Base-by-base conservation (phyloP, 2,888 invertebrate species). In the Cylloceria caligata region DNA sequence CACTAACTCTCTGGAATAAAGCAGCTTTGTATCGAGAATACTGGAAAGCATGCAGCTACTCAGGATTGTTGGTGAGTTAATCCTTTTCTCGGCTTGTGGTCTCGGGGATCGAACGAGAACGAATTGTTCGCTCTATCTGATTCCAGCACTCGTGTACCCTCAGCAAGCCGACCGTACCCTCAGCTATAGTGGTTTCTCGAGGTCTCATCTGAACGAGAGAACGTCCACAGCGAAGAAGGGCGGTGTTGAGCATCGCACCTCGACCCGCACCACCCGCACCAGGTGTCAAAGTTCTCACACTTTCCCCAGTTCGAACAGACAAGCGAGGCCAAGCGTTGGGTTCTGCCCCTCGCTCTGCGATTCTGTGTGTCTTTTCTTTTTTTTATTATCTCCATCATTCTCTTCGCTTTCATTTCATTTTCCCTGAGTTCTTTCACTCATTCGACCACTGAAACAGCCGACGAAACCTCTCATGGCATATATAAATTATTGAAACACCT, bases 211-310 rank as follows among this genome's bases (percentile, higher is more conserved):
- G 30, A 55, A 62, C 49, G 62, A 21, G 52, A 21, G 49, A 79
- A 39, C 69, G 69, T 69, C 21, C 73, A 52, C 24, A 30, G 39
- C 34, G 74, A 67, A 27, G 69, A 64, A 36, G 42, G 68, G 68
- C 64, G 45, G 57, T 65, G 71, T 74, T 24, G 69, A 69, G 64
- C 69, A 80, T 75, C 49, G 69, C 69, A 69, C 64, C 64, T 65
- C 74, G 47, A 71, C 69, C 55, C 69, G 69, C 69, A 75, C 68
- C 55, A 27, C 65, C 55, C 69, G n/a, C 73, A 75, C 64, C 80
- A 57, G 55, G 80, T 80, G 80, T 75, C 69, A 71, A 64, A 65
- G 55, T 75, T 80, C 80, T 75, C 80, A 80, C 80, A 80, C 80
- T 65, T 55, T 47, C 27, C 55, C 36, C 57, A 39, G 16, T 75